Conservation (phyloP, 2,888 invertebrate species). For the Drosophila meridionalis region DNA sequence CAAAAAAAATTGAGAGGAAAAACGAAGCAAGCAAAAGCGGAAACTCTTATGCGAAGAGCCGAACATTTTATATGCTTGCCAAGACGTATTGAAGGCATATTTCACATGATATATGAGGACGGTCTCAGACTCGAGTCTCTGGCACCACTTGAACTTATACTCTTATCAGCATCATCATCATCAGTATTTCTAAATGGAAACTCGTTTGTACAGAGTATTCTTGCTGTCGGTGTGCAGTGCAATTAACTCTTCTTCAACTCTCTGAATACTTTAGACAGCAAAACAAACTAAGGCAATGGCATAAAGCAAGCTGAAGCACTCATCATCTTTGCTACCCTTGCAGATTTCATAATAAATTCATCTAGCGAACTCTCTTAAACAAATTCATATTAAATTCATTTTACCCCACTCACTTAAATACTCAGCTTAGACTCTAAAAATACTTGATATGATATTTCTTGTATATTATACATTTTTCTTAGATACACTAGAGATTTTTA, state of each 20-base stretch:
- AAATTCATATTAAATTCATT: background rate
- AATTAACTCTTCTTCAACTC: constrained; percentile 1
- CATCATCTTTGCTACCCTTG: background rate
- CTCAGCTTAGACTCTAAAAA: too few species aligned
- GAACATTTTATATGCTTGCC: constrained; percentile 27
- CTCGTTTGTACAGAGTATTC: background rate
- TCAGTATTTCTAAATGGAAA: background rate
- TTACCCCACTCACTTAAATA: background rate
- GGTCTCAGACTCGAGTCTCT: background rate
- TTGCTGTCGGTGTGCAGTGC: background rate
- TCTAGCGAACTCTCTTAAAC: background rate
- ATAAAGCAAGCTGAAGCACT: background rate
- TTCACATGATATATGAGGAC: background rate
- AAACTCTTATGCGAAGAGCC: constrained; percentile 16
- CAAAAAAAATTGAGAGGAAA: constrained; percentile 7
- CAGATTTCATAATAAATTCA: constrained; percentile 3
- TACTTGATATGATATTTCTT: background rate
- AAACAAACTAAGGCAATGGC: background rate
- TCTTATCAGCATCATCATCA: background rate
- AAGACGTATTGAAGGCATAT: constrained; percentile 2
- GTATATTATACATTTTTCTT: background rate
- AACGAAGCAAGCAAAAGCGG: background rate
- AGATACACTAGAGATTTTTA: background rate
- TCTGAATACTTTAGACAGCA: background rate
- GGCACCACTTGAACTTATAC: background rate